Conservation (phyloP, 2,113 vertebrate species). For the Crotalus horridus region DNA sequence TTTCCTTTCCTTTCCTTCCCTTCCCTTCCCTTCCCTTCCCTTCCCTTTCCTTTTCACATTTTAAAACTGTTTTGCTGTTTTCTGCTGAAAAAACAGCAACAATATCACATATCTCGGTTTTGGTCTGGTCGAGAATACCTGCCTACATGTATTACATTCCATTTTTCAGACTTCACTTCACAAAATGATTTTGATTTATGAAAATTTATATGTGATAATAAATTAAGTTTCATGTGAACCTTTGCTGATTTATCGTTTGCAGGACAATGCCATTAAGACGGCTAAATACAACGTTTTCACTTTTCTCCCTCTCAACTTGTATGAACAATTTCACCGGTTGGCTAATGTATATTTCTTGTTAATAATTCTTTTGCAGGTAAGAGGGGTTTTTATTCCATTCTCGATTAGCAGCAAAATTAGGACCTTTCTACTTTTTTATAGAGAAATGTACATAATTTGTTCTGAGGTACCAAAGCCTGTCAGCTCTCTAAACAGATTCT, state of each 20-base stretch:
- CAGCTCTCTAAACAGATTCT: not conserved
- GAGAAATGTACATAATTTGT: not conserved
- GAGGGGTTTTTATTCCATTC: not conserved
- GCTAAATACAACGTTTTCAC: constrained; percentile 86
- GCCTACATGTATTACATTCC: not conserved
- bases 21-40: too few relatives aligned
- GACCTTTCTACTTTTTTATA: not conserved
- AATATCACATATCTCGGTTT: not conserved
- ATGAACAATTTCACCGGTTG: constrained; percentile 84
- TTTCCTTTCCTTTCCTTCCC: too few relatives aligned
- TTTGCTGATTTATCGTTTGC: constrained; percentile 14
- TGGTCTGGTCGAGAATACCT: not conserved
- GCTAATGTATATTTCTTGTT: constrained; percentile 91
- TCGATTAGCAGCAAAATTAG: not conserved
- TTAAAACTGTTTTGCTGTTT: not conserved
- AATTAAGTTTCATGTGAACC: not conserved
- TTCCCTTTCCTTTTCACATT: not conserved
- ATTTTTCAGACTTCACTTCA: not conserved
- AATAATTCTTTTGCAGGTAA: constrained; percentile 86
- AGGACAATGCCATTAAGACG: constrained; percentile 86
- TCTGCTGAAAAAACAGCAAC: not conserved
- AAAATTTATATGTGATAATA: not conserved
- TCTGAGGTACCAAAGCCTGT: not conserved
- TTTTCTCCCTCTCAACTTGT: constrained; percentile 88
- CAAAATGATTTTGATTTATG: not conserved